Percentiles rank a stretch among this genome's conserved stretches.
These are phyloP conservation scores for Tragelaphus eurycerus DNA, from an alignment of 2,797 vertebrate species.

Conservation along the genomic window DNA sequence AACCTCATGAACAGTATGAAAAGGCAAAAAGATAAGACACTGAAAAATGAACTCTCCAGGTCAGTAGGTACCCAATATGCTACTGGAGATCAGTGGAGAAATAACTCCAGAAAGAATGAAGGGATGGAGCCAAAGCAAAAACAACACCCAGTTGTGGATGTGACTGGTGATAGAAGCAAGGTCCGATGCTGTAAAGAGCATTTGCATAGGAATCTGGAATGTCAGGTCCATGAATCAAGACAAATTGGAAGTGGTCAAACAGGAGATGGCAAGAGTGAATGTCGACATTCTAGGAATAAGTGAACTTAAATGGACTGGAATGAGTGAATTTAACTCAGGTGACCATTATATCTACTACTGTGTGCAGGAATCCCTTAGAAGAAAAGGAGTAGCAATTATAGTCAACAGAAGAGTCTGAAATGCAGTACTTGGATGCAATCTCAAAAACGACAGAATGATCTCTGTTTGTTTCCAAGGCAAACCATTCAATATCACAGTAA, in stretches of 20 bases:
- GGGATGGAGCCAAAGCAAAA: background rate
- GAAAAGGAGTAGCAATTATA: background rate
- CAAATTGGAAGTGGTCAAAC: background rate
- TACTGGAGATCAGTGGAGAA: background rate
- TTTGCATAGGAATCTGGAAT: background rate
- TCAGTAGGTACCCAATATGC: background rate
- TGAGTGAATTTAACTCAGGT: background rate
- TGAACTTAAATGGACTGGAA: background rate
- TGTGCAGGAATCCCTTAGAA: background rate
- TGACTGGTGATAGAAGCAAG: background rate
- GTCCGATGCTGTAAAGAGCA: background rate
- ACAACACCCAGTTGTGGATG: background rate
- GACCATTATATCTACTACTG: background rate
- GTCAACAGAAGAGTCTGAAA: background rate
- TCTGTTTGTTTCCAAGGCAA: background rate
- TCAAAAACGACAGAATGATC: background rate
- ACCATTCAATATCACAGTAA: background rate
- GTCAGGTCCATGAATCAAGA: background rate
- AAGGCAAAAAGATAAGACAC: background rate
- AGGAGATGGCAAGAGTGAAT: background rate
- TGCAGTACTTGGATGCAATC: background rate
- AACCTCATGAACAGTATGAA: background rate
- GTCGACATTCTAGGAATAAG: background rate
- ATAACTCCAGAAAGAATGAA: background rate
- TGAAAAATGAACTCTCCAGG: background rate